These are phyloP conservation scores for Heterochromis multidens DNA, from an alignment of 2,113 vertebrate genomes.

Conservation along the genomic window DNA sequence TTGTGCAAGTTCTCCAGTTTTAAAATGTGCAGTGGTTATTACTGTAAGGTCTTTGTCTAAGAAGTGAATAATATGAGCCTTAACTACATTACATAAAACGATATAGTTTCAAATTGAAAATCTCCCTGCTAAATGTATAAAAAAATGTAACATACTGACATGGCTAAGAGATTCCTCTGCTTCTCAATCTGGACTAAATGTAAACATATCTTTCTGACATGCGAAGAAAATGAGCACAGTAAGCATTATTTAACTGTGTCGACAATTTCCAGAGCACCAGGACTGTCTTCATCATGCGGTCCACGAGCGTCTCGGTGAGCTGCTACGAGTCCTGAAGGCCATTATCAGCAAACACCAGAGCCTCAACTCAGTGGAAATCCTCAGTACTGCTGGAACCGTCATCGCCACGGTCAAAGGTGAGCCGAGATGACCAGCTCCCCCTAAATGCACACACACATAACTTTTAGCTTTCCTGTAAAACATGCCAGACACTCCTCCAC, in stretches of 20 bases:
- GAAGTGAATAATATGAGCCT: not conserved
- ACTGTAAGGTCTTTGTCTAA: not conserved
- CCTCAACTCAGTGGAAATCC: slow-evolving; percentile 92
- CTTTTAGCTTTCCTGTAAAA: slow-evolving; percentile 23
- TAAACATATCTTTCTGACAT: not conserved
- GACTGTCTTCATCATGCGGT: slow-evolving; percentile 86
- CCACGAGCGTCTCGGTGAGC: slow-evolving; percentile 89
- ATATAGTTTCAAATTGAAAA: not conserved
- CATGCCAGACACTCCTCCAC: slow-evolving; percentile 37
- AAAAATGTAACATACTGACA: not conserved
- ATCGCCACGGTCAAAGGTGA: slow-evolving; percentile 96
- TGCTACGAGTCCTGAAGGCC: slow-evolving; percentile 86
- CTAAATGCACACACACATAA: not conserved
- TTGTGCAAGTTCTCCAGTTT: not conserved
- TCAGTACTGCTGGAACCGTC: slow-evolving; percentile 89
- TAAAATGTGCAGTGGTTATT: not conserved
- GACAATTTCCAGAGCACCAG: slow-evolving; percentile 78
- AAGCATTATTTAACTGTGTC: not conserved
- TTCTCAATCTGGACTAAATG: not conserved
- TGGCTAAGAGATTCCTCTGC: not conserved
- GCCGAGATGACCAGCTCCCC: slow-evolving; percentile 24
- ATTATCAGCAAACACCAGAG: slow-evolving; percentile 91
- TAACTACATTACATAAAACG: not conserved
- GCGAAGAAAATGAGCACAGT: not conserved
- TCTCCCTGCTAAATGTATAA: not conserved